Evolutionary conservation across 2,888 invertebrate genomes (phyloP).

Genomic region (Pseudococcus viburni): DNA sequence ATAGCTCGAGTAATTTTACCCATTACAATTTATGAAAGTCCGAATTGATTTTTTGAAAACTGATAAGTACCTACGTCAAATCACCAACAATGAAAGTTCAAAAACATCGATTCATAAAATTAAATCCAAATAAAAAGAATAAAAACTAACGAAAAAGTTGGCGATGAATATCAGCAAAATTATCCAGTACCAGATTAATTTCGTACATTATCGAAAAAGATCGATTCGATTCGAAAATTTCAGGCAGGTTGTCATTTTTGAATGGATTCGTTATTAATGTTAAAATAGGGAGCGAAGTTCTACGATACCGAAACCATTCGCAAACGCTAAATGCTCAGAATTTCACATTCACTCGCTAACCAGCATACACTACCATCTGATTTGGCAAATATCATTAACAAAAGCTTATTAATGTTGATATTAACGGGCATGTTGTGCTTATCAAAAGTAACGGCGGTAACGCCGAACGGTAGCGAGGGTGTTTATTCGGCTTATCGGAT

Average conservation of each 20-base stretch:
- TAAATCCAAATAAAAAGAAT: background rate
- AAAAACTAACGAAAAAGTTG: background rate
- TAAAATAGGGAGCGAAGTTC: background rate
- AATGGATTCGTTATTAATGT: background rate
- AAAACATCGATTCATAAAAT: too few relatives aligned
- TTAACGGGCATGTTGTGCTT: constrained; percentile 8
- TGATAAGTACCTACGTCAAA: too few relatives aligned
- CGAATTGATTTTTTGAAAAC: too few relatives aligned
- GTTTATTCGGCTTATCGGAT: constrained; percentile 14
- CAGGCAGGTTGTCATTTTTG: background rate
- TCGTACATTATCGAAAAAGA: background rate
- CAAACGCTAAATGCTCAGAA: background rate
- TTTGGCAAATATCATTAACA: constrained; percentile 8
- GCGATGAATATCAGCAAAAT: background rate
- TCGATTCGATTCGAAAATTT: background rate
- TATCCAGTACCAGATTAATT: background rate
- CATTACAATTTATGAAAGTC: too few relatives aligned
- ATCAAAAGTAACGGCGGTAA: constrained; percentile 14
- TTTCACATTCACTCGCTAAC: background rate
- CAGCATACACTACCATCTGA: background rate
- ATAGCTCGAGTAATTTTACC: too few relatives aligned
- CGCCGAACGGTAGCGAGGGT: background rate
- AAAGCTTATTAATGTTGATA: constrained; percentile 14
- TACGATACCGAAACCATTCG: background rate
- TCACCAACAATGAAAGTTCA: too few relatives aligned